Base-by-base conservation (phyloP, 1,140 invertebrate species). In the Eueides isabella region DNA sequence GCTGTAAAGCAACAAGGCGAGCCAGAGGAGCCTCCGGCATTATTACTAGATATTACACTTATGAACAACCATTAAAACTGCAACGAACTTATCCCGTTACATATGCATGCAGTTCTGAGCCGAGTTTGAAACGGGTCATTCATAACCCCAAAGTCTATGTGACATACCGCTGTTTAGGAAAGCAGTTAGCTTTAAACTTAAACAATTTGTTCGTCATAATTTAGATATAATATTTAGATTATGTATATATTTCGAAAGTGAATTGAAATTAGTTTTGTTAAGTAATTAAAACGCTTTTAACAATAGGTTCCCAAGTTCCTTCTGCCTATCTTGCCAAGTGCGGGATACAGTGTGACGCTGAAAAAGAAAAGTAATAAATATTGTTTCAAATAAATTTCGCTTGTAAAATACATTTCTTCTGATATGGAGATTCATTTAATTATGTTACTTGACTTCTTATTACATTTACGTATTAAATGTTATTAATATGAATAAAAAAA, bases 21-120 rank as follows among this genome's bases (percentile, higher is more conserved):
- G 77, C 75, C 74, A 63, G 65, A 30, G 68, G 38, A 68, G 70
- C 75, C 79, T 73, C 79, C 70, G 16, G 76, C 72, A 85, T 89
- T 90, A 91, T 86, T 88, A 86, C 86, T 79, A 87, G 85, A 91
- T 91, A 92, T 91, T 89, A 91, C 88, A 92, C 88, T 91, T 91
- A 90, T 48, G 80, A 92, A 91, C 86, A 89, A 90, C 81, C 81
- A 90, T 91, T 89, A 90, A 84, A 86, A 87, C 86, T 87, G 82
- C 85, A 86, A 80, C 80, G 78, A 78, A 88, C 82, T 86, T 88
- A 80, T 80, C 75, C 81, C 81, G 80, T 89, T 91, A 86, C 85
- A 88, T 85, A 89, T 90, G 89, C 87, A 88, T 90, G 86, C 85
- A 85, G 84, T 83, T 86, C 74, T 75, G 67, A 81, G 64, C 74